phyloP scores from a whole-genome alignment of 2,113 vertebrate species.

The Psammodynastes pulverulentus region DNA sequence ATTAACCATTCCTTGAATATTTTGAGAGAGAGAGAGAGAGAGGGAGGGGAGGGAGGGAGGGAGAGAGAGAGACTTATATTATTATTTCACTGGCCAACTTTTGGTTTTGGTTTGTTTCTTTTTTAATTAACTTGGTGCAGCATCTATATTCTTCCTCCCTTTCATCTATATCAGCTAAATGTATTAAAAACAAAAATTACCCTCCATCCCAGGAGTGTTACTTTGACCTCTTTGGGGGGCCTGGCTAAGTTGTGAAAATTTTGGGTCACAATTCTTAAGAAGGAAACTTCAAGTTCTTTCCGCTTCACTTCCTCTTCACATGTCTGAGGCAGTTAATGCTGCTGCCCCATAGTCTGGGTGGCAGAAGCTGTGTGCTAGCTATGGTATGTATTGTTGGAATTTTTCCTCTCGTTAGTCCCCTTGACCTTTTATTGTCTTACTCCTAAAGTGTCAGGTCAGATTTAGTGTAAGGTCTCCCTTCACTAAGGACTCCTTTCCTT shows the following conservation, averaged over 20 bases:
- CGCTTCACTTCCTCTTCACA: constrained; percentile 74
- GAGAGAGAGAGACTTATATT: neutral
- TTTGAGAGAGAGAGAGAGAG: neutral
- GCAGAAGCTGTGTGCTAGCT: constrained; percentile 66
- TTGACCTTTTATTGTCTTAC: constrained; percentile 78
- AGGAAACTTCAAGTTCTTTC: constrained; percentile 76
- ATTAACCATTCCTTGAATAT: neutral
- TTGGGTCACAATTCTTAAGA: constrained; percentile 66
- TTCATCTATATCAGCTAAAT: constrained; percentile 49
- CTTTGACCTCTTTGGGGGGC: constrained; percentile 68
- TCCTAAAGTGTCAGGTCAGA: constrained; percentile 73
- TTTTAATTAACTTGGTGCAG: neutral
- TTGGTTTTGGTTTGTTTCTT: neutral
- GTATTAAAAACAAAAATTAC: constrained; percentile 38
- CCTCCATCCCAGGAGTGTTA: constrained; percentile 48
- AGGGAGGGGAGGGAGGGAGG: neutral
- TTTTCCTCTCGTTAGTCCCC: constrained; percentile 80
- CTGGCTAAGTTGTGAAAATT: constrained; percentile 64
- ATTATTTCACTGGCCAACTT: neutral
- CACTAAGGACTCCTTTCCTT: constrained; percentile 76
- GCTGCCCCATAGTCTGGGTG: constrained; percentile 65
- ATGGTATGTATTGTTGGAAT: constrained; percentile 72
- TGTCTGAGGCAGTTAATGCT: constrained; percentile 71
- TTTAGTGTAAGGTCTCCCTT: constrained; percentile 72
- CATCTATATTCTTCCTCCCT: constrained; percentile 17